phyloP scores from a whole-genome alignment of 2,797 vertebrate genomes.

The Syncerus caffer region DNA sequence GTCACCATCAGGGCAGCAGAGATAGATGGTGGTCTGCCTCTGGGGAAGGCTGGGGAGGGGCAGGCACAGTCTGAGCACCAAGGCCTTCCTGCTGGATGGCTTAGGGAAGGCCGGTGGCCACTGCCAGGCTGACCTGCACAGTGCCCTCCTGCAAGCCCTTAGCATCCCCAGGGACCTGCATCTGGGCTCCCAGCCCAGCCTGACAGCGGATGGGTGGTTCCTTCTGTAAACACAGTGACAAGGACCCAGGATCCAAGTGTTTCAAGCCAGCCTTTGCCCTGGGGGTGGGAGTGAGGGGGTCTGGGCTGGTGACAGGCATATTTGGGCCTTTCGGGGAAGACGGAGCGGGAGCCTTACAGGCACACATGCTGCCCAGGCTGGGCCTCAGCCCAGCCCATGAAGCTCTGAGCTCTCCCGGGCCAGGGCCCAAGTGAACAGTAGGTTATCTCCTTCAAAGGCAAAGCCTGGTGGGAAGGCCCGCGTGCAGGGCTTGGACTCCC shows the following conservation, averaged over 20 bases:
- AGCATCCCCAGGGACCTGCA: constrained; percentile 53
- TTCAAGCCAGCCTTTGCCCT: neutral
- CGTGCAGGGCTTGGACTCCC: constrained; percentile 17
- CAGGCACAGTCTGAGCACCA: constrained; percentile 38
- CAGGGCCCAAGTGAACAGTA: neutral
- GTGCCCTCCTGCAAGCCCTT: constrained; percentile 61
- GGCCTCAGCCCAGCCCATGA: neutral
- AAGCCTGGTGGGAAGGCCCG: constrained; percentile 18
- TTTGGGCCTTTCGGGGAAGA: fast-evolving
- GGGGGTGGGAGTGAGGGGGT: neutral
- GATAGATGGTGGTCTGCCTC: constrained; percentile 56
- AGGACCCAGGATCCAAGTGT: neutral
- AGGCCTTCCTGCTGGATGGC: constrained; percentile 57
- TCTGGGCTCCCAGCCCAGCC: constrained; percentile 50
- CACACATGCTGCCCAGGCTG: neutral
- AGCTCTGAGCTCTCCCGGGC: neutral
- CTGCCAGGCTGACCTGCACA: constrained; percentile 56
- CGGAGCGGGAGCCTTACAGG: neutral
- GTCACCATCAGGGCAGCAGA: constrained; percentile 65
- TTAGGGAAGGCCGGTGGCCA: constrained; percentile 65
- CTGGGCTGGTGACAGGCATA: neutral
- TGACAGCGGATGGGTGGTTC: neutral
- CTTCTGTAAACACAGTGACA: neutral
- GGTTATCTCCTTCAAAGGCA: constrained; percentile 13
- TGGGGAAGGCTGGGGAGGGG: neutral